These are phyloP conservation scores for Hirundichthys speculiger DNA, from an alignment of 2,113 vertebrate species.

Conservation along the genomic window DNA sequence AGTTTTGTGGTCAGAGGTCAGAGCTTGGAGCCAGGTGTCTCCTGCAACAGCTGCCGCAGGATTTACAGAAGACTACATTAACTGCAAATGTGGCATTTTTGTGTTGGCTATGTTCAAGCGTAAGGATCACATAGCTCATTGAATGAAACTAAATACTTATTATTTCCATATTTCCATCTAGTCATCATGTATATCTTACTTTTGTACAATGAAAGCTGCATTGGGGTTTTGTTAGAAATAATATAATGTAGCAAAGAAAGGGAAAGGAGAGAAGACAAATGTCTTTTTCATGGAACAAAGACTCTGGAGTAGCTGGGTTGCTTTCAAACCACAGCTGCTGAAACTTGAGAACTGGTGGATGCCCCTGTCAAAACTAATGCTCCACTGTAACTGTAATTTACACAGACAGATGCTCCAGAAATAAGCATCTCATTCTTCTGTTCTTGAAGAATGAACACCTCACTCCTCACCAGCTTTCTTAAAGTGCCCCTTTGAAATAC, in stretches of 20 bases:
- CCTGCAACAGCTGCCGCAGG: slow-evolving; percentile 72
- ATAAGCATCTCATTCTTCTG: neutral
- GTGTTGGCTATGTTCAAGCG: slow-evolving; percentile 18
- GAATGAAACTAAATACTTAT: neutral
- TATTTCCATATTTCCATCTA: neutral
- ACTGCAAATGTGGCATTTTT: slow-evolving; percentile 66
- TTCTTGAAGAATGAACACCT: neutral
- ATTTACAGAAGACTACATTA: slow-evolving; percentile 49
- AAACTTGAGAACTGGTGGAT: neutral
- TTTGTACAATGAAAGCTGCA: neutral
- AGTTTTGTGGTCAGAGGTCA: slow-evolving; percentile 68
- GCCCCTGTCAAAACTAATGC: neutral
- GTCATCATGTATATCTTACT: neutral
- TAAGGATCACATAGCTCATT: neutral
- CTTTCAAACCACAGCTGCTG: slow-evolving; percentile 8
- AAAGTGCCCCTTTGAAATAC: too few relatives aligned
- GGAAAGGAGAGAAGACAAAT: neutral
- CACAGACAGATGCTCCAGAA: neutral
- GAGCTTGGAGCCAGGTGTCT: slow-evolving; percentile 71
- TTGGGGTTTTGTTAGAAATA: neutral
- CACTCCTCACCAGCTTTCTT: too few relatives aligned
- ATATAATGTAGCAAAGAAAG: neutral
- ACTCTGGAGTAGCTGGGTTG: neutral
- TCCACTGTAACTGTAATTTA: too few relatives aligned
- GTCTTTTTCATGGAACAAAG: neutral